Evolutionary conservation across 1,140 invertebrate genomes (phyloP), one percentile per base, ranked within the genome.

Genomic region (Riptortus pedestris): DNA sequence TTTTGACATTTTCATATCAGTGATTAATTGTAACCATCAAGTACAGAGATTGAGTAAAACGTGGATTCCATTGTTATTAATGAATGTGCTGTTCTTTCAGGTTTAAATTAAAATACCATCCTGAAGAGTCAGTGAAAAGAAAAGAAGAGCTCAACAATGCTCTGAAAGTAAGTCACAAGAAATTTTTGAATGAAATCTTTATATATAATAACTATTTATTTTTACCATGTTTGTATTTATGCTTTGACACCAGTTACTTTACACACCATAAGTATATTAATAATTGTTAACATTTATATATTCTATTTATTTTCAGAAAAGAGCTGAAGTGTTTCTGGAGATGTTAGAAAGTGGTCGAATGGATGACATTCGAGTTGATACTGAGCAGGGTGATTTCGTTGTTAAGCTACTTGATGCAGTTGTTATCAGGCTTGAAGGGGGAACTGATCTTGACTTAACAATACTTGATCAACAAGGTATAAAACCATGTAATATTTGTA

Each of bases 91-190:
- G 48, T 69, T 26, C 47, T 77, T 77, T 55, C 75, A 99, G 96
- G 96, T 99, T 99, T 80, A 95, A 96, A 77, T 85, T 91, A 67
- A 98, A 98, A 78, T 99, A 98, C 74, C 95, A 98, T 78, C 96
- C 96, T 3, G 94, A 97, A 77, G 94, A 98, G 71, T 92, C 88
- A 60, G 81, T 89, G 7, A 95, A 91, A 76, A 79, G 90, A 45
- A 93, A 91, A 77, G 87, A 93, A 28, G 94, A 97, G 74, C 88
- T 94, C 69, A 77, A 85, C 14, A 74, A 77, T 61, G 86, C 90
- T 60, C 78, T 98, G 12, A 89, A 95, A 78, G 90, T 92, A 80
- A 71, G 62, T 55, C 45, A 38, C 62, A 64, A 47, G 64, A 18
- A 51, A 38, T 5, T 65, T 67, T n/a, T 26, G 43, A 20, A 28